Evolutionary conservation across 2,888 invertebrate species (phyloP).

Genomic region (Ferrisia virgata): DNA sequence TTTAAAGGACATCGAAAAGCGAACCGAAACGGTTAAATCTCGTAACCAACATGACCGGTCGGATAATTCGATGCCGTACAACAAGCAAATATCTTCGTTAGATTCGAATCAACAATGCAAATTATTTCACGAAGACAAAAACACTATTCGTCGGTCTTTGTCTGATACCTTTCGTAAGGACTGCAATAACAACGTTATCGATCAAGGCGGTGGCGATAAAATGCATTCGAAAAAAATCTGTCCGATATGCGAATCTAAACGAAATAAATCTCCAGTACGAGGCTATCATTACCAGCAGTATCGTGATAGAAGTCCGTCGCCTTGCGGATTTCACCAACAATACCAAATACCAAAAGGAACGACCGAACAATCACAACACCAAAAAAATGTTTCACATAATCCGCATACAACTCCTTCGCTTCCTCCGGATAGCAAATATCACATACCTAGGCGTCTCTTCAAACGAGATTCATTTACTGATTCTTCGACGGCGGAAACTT

Average conservation of each 20-base stretch:
- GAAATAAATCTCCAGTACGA: not conserved
- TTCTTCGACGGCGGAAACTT: not conserved
- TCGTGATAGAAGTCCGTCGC: not conserved
- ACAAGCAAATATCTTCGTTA: constrained; percentile 8
- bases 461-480: not conserved
- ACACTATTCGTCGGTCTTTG: not conserved
- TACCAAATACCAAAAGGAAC: not conserved
- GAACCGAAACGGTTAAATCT: not conserved
- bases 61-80: not conserved
- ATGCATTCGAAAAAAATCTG: not conserved
- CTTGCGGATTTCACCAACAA: not conserved
- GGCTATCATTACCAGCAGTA: not conserved
- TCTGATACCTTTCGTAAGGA: not conserved
- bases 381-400: not conserved
- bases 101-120: not conserved
- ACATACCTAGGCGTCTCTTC: not conserved
- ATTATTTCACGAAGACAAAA: not conserved
- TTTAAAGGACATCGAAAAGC: not conserved
- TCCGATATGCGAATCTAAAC: not conserved
- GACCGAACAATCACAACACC: not conserved
- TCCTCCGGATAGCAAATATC: not conserved
- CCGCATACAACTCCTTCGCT: not conserved
- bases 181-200: not conserved
- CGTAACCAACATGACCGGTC: not conserved
- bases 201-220: not conserved